These are phyloP conservation scores for Entelurus aequoreus DNA, from an alignment of 2,113 vertebrate genomes.

Conservation along the genomic window DNA sequence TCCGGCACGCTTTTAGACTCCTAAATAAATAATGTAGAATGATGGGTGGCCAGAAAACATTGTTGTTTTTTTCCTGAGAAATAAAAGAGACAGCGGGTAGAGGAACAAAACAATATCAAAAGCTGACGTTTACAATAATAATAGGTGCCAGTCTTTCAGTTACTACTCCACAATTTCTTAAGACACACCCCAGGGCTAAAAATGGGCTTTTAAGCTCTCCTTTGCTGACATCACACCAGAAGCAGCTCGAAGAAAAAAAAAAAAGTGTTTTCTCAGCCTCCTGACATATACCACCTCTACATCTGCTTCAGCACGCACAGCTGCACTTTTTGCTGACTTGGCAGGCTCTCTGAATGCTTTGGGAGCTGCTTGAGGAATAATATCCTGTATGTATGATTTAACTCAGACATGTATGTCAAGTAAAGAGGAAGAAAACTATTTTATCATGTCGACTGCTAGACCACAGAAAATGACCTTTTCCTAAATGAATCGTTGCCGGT, in stretches of 20 bases:
- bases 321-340: conserved; percentile 64
- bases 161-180: conserved; percentile 16
- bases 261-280: conserved; percentile 52
- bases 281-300: conserved; percentile 29
- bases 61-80: conserved; percentile 19
- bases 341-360: conserved; percentile 55
- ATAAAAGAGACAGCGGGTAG: not conserved
- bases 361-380: conserved; percentile 29
- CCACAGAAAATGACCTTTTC: not conserved
- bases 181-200: conserved; percentile 18
- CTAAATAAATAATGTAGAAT: conserved; percentile 55
- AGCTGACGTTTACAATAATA: not conserved
- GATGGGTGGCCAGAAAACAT: conserved; percentile 30
- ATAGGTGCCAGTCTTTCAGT: conserved; percentile 6
- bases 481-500: too few relatives aligned
- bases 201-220: conserved; percentile 43
- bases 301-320: conserved; percentile 60
- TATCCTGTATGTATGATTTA: too few relatives aligned
- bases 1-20: conserved; percentile 50
- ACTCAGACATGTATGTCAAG: conserved; percentile 55
- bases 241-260: conserved; percentile 29
- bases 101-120: not conserved
- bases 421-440: conserved; percentile 30
- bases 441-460: conserved; percentile 7
- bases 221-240: conserved; percentile 32